phyloP scores from a whole-genome alignment of 2,113 vertebrate species.

The Setophaga coronata region DNA sequence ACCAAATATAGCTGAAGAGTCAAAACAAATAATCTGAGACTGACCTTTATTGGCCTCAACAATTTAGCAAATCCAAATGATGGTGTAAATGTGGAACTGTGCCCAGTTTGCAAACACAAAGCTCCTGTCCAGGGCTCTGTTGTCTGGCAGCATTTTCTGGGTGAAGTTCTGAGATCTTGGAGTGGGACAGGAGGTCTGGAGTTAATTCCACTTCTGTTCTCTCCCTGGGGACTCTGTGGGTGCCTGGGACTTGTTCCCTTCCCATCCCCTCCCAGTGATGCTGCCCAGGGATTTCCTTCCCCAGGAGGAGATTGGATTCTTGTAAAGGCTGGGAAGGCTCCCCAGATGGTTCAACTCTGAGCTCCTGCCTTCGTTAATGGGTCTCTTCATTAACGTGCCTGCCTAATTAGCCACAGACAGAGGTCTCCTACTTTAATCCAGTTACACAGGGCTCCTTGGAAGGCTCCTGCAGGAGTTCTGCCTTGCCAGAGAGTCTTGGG shows the following conservation, averaged over 20 bases:
- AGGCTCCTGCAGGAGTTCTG: background rate
- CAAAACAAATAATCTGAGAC: background rate
- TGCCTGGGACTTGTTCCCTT: background rate
- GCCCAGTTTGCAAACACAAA: background rate
- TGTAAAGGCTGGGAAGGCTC: background rate
- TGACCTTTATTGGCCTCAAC: background rate
- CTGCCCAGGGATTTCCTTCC: background rate
- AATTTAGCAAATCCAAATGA: background rate
- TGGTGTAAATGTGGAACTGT: background rate
- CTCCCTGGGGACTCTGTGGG: background rate
- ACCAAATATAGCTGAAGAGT: background rate
- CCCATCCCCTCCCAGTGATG: accelerated
- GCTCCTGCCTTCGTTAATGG: background rate
- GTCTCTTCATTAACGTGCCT: background rate
- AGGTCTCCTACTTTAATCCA: background rate
- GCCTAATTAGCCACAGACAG: background rate
- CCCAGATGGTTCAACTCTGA: background rate
- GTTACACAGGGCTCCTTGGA: background rate
- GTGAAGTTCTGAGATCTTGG: background rate
- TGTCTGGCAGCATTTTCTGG: background rate
- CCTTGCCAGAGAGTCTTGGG: no score
- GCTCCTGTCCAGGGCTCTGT: background rate
- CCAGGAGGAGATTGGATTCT: background rate
- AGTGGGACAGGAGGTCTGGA: background rate
- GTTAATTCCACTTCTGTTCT: background rate